These are phyloP conservation scores for Fistularia commersonii DNA, from an alignment of 2,797 vertebrate genomes.

Conservation along the genomic window DNA sequence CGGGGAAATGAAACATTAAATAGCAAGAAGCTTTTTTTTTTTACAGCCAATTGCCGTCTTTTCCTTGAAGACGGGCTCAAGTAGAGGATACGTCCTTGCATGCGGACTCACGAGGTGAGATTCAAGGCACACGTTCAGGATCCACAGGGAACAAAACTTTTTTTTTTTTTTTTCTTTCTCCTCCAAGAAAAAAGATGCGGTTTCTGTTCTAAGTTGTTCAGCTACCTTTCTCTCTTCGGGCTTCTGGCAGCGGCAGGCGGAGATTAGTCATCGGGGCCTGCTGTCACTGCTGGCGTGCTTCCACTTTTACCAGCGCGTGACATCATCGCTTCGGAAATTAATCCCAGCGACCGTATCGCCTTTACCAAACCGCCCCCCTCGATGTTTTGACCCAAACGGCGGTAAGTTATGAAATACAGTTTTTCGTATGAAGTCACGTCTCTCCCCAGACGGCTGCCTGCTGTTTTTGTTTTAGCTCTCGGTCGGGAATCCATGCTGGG, in stretches of 20 bases:
- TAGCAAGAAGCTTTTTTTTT: no score
- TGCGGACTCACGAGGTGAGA: no score
- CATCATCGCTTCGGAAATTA: slow-evolving; percentile 53
- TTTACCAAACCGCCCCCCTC: slow-evolving; percentile 31
- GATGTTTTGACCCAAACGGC: slow-evolving; percentile 40
- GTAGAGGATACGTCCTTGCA: no score
- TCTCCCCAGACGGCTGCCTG: slow-evolving; percentile 33
- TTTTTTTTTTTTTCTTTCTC: no score
- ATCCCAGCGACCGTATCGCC: slow-evolving; percentile 43
- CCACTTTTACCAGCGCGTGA: slow-evolving; percentile 41
- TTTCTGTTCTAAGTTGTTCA: slow-evolving; percentile 12
- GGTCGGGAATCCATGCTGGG: no score
- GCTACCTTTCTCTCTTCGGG: slow-evolving; percentile 41
- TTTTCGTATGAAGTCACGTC: slow-evolving; percentile 47
- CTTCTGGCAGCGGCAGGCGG: slow-evolving; percentile 22
- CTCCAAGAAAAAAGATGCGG: slow-evolving; percentile 15
- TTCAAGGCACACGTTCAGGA: no score
- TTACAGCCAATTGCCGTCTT: no score
- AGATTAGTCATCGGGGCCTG: slow-evolving; percentile 47
- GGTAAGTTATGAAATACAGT: slow-evolving; percentile 48
- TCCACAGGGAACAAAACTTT: slow-evolving; percentile 18
- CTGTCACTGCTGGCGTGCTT: slow-evolving; percentile 47
- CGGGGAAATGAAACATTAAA: no score
- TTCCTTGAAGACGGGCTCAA: no score
- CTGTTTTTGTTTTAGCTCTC: slow-evolving; percentile 17